Conservation (phyloP, 2,797 vertebrate species). For the Melanotaenia nigrans region DNA sequence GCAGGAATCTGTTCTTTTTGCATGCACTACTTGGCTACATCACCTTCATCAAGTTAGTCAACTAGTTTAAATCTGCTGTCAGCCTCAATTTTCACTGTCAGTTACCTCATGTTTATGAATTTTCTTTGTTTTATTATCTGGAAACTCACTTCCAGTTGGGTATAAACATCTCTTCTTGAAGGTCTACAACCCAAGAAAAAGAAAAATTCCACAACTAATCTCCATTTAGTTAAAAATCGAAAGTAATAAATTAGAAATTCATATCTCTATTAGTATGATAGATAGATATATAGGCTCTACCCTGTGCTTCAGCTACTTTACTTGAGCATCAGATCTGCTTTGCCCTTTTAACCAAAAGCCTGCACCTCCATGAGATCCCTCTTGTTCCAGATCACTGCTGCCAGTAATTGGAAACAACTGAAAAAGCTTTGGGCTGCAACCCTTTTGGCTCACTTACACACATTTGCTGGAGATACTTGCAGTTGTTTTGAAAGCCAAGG, state of each 20-base stretch:
- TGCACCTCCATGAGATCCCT: slow-evolving; percentile 37
- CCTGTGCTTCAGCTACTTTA: slow-evolving; percentile 14
- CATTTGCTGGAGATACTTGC: slow-evolving; percentile 38
- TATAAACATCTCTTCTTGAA: too few species aligned
- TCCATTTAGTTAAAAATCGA: too few species aligned
- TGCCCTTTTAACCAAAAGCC: slow-evolving; percentile 29
- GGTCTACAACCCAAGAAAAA: too few species aligned
- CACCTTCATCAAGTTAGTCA: too few species aligned
- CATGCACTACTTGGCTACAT: not conserved
- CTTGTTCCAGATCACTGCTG: slow-evolving; percentile 66
- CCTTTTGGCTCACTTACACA: slow-evolving; percentile 52
- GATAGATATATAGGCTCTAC: not conserved
- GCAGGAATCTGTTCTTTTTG: not conserved
- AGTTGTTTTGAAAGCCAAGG: slow-evolving; percentile 35
- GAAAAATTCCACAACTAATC: too few species aligned
- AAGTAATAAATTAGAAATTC: too few species aligned
- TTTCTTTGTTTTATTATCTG: not conserved
- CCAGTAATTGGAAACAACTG: slow-evolving; percentile 63
- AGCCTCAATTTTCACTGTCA: not conserved
- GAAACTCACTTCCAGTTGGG: not conserved
- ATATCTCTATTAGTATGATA: not conserved
- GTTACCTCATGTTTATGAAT: not conserved
- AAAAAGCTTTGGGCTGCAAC: slow-evolving; percentile 60
- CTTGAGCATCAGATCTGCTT: slow-evolving; percentile 39
- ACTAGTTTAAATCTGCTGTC: not conserved